phyloP scores from a whole-genome alignment of 2,113 vertebrate genomes.

The Anhinga rufa region DNA sequence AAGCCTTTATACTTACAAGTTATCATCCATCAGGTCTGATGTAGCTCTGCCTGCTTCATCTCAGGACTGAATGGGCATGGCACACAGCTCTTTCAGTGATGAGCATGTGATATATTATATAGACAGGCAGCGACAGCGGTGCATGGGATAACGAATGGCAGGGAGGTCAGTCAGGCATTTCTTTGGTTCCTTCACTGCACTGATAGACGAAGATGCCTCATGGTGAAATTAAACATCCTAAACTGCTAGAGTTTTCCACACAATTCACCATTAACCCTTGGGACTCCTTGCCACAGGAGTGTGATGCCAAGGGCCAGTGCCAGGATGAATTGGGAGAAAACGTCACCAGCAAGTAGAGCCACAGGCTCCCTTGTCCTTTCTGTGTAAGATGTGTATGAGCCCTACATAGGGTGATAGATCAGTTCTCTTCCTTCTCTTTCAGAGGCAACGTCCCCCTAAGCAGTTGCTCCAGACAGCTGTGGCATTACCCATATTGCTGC shows the following conservation, averaged over 20 bases:
- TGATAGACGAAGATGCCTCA: not conserved
- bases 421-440: not conserved
- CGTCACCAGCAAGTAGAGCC: accelerated
- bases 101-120: not conserved
- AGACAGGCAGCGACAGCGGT: not conserved
- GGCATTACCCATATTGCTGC: not conserved
- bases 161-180: not conserved
- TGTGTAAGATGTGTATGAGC: not conserved
- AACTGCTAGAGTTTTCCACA: not conserved
- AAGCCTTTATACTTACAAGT: not conserved
- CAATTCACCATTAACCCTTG: not conserved
- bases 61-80: not conserved
- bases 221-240: not conserved
- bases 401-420: not conserved
- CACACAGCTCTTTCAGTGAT: not conserved
- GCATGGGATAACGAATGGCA: not conserved
- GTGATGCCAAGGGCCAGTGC: not conserved
- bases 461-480: not conserved
- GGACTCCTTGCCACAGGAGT: not conserved
- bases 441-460: not conserved
- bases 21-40: not conserved
- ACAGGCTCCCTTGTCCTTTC: not conserved
- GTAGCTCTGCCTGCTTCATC: not conserved
- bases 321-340: not conserved
- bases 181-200: not conserved